These are phyloP conservation scores for Chirona hameri DNA, from an alignment of 2,888 invertebrate genomes.

Conservation along the genomic window DNA sequence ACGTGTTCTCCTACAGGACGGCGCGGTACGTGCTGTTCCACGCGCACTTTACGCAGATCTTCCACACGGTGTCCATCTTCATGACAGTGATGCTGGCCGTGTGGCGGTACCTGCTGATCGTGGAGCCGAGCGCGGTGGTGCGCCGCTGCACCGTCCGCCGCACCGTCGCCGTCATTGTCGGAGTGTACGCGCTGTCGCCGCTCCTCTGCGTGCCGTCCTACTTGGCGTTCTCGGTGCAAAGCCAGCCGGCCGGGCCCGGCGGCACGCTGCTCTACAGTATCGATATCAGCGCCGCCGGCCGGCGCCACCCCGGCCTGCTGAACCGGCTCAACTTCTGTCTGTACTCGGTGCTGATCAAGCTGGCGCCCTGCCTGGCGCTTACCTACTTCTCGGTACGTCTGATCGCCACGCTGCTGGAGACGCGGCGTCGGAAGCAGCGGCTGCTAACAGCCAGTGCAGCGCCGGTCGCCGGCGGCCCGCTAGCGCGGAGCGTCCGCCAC, in stretches of 20 bases:
- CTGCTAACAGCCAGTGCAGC: neutral
- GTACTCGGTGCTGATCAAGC: conserved; percentile 86
- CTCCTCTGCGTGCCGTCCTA: conserved; percentile 81
- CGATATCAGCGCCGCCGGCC: conserved; percentile 60
- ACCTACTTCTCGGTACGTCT: conserved; percentile 55
- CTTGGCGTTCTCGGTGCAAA: conserved; percentile 67
- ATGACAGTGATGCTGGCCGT: conserved; percentile 87
- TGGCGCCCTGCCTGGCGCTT: conserved; percentile 82
- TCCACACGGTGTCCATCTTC: conserved; percentile 89
- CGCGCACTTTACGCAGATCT: conserved; percentile 79
- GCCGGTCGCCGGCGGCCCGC: conserved; percentile 22
- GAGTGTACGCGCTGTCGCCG: conserved; percentile 77
- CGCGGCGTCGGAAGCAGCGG: conserved; percentile 28
- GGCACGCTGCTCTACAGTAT: conserved; percentile 55
- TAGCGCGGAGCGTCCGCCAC: conserved; percentile 37
- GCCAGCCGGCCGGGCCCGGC: neutral
- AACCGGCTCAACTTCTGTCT: conserved; percentile 75
- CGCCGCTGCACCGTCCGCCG: conserved; percentile 76
- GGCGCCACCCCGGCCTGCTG: conserved; percentile 45
- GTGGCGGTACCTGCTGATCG: conserved; percentile 85
- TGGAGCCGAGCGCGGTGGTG: conserved; percentile 73
- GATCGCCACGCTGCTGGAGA: conserved; percentile 37
- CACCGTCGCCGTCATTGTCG: conserved; percentile 70
- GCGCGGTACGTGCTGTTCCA: conserved; percentile 81
- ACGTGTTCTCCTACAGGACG: conserved; percentile 63